These are phyloP conservation scores for Seriola aureovittata DNA, from an alignment of 2,113 vertebrate genomes.

Conservation along the genomic window DNA sequence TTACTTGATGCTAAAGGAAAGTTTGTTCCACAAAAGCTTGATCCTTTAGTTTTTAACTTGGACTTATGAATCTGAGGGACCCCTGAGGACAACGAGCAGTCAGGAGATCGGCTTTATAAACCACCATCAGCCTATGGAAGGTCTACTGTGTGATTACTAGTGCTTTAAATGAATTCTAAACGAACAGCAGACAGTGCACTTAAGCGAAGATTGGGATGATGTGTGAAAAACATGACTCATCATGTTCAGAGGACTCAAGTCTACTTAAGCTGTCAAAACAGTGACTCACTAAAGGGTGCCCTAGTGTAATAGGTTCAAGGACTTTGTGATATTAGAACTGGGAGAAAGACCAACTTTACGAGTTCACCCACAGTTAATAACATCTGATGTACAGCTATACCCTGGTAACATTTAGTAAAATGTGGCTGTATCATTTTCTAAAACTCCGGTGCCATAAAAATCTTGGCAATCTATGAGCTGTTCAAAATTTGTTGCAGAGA, in stretches of 20 bases:
- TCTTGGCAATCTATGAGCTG: background rate
- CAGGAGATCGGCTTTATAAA: background rate
- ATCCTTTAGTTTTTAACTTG: background rate
- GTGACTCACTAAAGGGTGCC: no score
- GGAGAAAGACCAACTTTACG: background rate
- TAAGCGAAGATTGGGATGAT: background rate
- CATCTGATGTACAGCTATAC: background rate
- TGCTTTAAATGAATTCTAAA: background rate
- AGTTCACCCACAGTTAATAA: background rate
- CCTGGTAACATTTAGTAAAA: background rate
- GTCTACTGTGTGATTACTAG: background rate
- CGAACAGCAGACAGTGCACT: background rate
- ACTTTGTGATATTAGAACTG: background rate
- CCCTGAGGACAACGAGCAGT: background rate
- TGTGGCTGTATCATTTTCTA: background rate
- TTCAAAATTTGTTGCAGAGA: background rate
- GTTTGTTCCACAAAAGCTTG: background rate
- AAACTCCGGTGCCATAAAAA: background rate
- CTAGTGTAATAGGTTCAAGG: background rate
- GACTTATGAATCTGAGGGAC: background rate
- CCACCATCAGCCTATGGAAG: background rate
- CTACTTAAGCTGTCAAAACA: no score
- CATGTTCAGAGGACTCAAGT: background rate
- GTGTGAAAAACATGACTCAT: conserved; percentile 18
- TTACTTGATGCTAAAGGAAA: background rate